Base-by-base conservation (phyloP, 2,113 vertebrate species). In the Peromyscus polionotus region DNA sequence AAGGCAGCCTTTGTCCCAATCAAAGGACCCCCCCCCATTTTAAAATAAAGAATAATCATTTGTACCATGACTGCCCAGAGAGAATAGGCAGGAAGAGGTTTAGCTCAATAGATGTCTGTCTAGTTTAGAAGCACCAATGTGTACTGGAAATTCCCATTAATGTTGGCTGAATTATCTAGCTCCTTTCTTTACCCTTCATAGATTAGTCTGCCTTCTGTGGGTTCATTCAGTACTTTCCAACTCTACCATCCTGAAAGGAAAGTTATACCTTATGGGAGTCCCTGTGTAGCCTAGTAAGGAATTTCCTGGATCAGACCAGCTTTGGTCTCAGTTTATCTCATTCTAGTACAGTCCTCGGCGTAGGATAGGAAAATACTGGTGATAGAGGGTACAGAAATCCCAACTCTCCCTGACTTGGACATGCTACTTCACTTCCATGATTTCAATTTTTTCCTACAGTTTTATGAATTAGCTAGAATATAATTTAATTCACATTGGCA, bases 201-300 rank as follows among this genome's bases (percentile, higher is more conserved):
- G 76, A 93, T 90, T 68, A n/a, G 96, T 97, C 90, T 96, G 70
- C 84, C 63, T 94, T 97, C 85, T 96, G 76, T 7, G 61, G 45
- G 90, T 93, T 95, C 90, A 95, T 94, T 98, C 93, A 94, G 70
- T 88, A 84, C 83, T 95, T 97, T 67, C 96, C 91, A 92, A 95
- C 12, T 93, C 51, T 88, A 42, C n/a, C 75, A 61, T 81, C 33
- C 80, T 89, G 59, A 95, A 57, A 93, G 94, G 48, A 93, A 95
- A 91, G 48, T 10, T 33, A 45, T 22, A 57, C 5, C 94, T 97
- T 91, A n/a, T 36, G 79, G 91, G 13, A 24, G 45, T 67, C 93
- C 13, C 12, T 67, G n/a, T 17, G 42, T 16, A 95, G 26, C 20
- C 12, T 3, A 19, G n/a, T 17, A 57, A 57, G 75, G 20, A 92